Evolutionary conservation across 2,888 invertebrate species (phyloP).

Genomic region (Polymixis flavicincta): DNA sequence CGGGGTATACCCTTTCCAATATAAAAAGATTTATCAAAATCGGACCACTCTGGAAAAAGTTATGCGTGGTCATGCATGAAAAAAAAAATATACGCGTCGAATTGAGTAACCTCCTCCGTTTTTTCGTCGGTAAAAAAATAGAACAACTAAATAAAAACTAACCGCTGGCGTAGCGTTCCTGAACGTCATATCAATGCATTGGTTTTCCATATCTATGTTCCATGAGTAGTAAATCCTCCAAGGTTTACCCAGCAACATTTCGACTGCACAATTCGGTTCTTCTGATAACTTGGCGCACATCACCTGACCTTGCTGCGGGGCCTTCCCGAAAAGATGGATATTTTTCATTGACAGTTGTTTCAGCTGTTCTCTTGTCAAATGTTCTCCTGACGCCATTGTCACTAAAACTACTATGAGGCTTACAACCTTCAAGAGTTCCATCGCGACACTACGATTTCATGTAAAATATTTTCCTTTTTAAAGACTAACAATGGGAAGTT

Average conservation of each 20-base stretch:
- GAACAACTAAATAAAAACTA: slow-evolving; percentile 41
- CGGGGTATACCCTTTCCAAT: too few relatives aligned
- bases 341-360: accelerated
- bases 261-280: slow-evolving; percentile 78
- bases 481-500: slow-evolving; percentile 49
- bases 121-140: too few relatives aligned
- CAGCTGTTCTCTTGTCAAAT: background rate
- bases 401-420: slow-evolving; percentile 19
- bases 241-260: slow-evolving; percentile 74
- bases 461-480: slow-evolving; percentile 48
- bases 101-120: too few relatives aligned
- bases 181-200: slow-evolving; percentile 79
- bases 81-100: too few relatives aligned
- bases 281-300: slow-evolving; percentile 71
- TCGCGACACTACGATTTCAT: slow-evolving; percentile 42
- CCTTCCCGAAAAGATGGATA: accelerated
- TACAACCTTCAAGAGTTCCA: slow-evolving; percentile 35
- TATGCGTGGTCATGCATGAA: too few relatives aligned
- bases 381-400: background rate
- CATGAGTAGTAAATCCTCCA: slow-evolving; percentile 84
- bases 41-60: too few relatives aligned
- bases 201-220: slow-evolving; percentile 75
- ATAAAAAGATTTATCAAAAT: too few relatives aligned
- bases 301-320: background rate
- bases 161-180: slow-evolving; percentile 76